Base-by-base conservation (phyloP, 2,797 vertebrate species). In the Chromis chromis region DNA sequence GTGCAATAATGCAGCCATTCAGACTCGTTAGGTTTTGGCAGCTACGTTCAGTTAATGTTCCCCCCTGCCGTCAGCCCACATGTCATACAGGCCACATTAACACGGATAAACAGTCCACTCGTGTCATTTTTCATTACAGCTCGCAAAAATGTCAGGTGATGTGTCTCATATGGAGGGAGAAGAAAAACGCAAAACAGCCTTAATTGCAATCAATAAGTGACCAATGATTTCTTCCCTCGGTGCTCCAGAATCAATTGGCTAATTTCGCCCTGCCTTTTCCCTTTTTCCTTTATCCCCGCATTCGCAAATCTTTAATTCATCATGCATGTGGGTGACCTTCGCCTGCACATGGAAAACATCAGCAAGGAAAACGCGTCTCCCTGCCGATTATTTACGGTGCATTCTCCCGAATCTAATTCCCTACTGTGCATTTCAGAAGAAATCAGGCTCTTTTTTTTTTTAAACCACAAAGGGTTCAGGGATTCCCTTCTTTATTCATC, bases 321-420 rank as follows among this genome's bases (percentile, higher is more conserved):
- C 74, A 57, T 59, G 67, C 70, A 57, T 84, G 70, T 78, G 83
- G 66, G 27, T 93, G 86, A 93, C 90, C 91, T 92, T 92, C 88
- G 79, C 68, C 55, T 68, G 81, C 73, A 74, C 81, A 73, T 75
- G 78, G 70, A 81, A 63, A 78, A 73, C 72, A 78, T 53, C 74
- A 75, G 39, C 70, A 14, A 22, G 4, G 53, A 8, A 8, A 31
- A 31, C 17, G 13, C 76, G 22, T 31, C 62, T n/a, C 31, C 46
- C 17, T n/a, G 46, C 16, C 5, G 4, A 2, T 40, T 12, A 21
- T 64, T 27, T 40, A 14, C 25, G 4, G 24, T 17, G 22, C 27
- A 25, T 44, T 5, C 48, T 67, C 56, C 1, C 9, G 13, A 31
- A 82, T 64, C 0, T 54, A 33, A 5, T 10, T 10, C 4, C 8